phyloP scores from a whole-genome alignment of 2,888 invertebrate species.

The Tholera decimalis region DNA sequence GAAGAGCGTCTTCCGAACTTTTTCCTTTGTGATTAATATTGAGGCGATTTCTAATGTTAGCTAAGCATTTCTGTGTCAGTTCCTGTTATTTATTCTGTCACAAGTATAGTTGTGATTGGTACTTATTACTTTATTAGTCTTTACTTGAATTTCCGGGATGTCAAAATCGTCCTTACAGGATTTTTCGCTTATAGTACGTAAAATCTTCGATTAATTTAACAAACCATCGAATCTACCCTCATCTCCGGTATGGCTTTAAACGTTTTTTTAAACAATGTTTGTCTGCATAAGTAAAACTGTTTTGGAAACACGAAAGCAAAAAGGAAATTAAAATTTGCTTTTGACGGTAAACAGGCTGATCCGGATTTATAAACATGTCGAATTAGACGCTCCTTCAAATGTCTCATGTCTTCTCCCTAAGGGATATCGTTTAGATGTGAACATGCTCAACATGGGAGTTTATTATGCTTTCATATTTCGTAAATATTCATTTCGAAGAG shows the following conservation, averaged over 20 bases:
- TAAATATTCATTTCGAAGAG: slow-evolving; percentile 9
- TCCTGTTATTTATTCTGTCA: slow-evolving; percentile 15
- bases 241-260: slow-evolving; percentile 3
- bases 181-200: neutral
- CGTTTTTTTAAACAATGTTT: slow-evolving; percentile 7
- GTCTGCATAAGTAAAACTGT: slow-evolving; percentile 12
- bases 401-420: slow-evolving; percentile 38
- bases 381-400: slow-evolving; percentile 42
- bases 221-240: slow-evolving; percentile 3
- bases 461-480: slow-evolving; percentile 16
- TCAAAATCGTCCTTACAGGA: too few relatives aligned
- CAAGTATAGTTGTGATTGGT: slow-evolving; percentile 11
- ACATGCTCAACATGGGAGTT: neutral
- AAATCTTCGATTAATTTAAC: neutral
- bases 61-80: slow-evolving; percentile 5
- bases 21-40: slow-evolving; percentile 39
- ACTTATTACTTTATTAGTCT: neutral
- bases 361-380: slow-evolving; percentile 52
- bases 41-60: slow-evolving; percentile 17
- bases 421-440: slow-evolving; percentile 16
- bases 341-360: slow-evolving; percentile 34
- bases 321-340: slow-evolving; percentile 45
- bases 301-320: slow-evolving; percentile 17
- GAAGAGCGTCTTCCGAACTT: slow-evolving; percentile 5
- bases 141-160: neutral